Evolutionary conservation across 2,113 vertebrate genomes (phyloP).

Genomic region (Thalassarche chlororhynchos): DNA sequence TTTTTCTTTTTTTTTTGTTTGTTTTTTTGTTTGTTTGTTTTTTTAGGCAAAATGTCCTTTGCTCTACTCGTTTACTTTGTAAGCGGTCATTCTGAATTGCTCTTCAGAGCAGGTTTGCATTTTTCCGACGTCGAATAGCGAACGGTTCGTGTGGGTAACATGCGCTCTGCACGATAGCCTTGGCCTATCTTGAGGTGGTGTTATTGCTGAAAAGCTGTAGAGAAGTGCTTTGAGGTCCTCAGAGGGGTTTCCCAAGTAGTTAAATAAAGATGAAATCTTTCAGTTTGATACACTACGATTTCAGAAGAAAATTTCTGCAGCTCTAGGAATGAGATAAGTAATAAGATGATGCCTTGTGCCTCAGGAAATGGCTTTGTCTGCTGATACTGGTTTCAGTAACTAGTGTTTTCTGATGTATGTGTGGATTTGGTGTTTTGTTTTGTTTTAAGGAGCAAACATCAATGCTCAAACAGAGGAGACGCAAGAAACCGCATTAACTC

Average conservation of each 20-base stretch:
- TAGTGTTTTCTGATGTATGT: neutral
- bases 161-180: neutral
- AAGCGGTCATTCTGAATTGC: neutral
- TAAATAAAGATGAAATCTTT: neutral
- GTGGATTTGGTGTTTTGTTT: neutral
- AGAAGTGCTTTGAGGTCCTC: neutral
- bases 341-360: neutral
- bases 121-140: neutral
- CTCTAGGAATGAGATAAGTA: accelerated
- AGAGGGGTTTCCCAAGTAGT: neutral
- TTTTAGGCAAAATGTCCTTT: neutral
- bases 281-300: neutral
- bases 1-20: too few species aligned
- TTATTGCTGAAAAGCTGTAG: neutral
- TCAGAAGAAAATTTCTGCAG: neutral
- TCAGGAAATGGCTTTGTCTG: neutral
- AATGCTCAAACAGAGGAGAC: slow-evolving; percentile 99
- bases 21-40: neutral
- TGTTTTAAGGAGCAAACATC: slow-evolving; percentile 92
- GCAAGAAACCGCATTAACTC: slow-evolving; percentile 94
- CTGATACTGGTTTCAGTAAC: neutral
- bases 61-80: accelerated
- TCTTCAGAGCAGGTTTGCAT: neutral
- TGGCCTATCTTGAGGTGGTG: neutral
- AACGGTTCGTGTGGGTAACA: accelerated